A percentile compares a stretch with the other conserved stretches of the same genome.
These are phyloP conservation scores for Vulpes vulpes DNA, from an alignment of 2,113 vertebrate species.

Conservation along the genomic window DNA sequence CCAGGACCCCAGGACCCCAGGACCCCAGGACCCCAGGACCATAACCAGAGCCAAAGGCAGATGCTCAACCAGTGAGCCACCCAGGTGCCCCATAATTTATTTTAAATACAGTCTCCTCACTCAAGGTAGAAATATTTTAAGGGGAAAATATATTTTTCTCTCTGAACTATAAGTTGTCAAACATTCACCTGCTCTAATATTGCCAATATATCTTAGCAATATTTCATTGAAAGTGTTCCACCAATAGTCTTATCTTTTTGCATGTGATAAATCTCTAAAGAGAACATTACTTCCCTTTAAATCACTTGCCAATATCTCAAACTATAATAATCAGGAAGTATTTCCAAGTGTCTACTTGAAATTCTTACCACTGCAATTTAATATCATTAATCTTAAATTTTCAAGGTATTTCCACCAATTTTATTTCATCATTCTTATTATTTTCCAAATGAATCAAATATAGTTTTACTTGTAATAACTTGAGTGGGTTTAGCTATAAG, in stretches of 20 bases:
- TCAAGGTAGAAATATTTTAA: slow-evolving; percentile 40
- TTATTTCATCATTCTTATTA: slow-evolving; percentile 54
- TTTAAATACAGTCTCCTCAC: background rate
- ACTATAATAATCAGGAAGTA: slow-evolving; percentile 32
- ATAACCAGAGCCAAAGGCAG: no score
- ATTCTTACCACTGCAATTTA: slow-evolving; percentile 27
- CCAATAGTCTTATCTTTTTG: background rate
- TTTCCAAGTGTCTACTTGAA: slow-evolving; percentile 41
- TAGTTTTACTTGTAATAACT: slow-evolving; percentile 48
- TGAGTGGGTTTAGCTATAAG: background rate
- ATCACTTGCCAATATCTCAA: slow-evolving; percentile 28
- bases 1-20: no score
- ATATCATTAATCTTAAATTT: slow-evolving; percentile 48
- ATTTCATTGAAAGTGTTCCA: background rate
- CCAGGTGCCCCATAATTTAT: background rate
- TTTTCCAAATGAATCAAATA: slow-evolving; percentile 23
- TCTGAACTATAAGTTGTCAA: background rate
- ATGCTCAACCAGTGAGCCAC: no score
- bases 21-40: no score
- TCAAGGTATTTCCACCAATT: slow-evolving; percentile 21
- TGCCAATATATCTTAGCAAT: background rate
- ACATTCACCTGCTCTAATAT: background rate
- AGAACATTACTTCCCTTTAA: background rate
- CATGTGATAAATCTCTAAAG: background rate
- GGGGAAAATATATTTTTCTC: background rate